Evolutionary conservation across 1,140 invertebrate genomes (phyloP), one percentile per base, ranked within the genome.

Genomic region (Drosophila grimshawi): DNA sequence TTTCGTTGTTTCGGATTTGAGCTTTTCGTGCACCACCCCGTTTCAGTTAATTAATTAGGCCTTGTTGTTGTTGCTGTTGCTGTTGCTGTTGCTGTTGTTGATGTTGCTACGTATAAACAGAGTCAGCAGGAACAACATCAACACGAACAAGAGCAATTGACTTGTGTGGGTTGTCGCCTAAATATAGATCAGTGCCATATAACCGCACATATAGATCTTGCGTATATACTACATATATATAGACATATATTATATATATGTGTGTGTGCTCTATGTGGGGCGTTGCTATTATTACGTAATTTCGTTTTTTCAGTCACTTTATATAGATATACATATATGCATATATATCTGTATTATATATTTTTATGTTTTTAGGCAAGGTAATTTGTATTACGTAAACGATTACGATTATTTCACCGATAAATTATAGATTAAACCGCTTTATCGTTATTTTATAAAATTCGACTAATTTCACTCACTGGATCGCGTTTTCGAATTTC

Each of bases 131-230:
- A 6, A 27, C 35, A 60, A 53, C 41, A 62, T 52, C 64, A 57
- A 32, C 55, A 52, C 45, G 35, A 68, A 60, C 11, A 52, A 68
- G 76, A 86, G 79, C 82, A 86, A 86, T 80, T 83, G 83, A 88
- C 63, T 78, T 88, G 83, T 89, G 83, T 88, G 83, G 83, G 80
- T 85, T 89, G 83, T 83, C 80, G 73, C 77, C 85, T 88, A 88
- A 88, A 89, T 88, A 85, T 88, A 88, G 85, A 89, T 83, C 83
- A 78, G 71, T 73, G 80, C 69, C 62, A 71, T 71, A 76, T 55
- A 75, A 64, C 32, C 66, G 45, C 32, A 52, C 11, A 53, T 63
- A 68, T 64, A 29, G 48, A 30, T 63, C 66, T 70, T 75, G 72
- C 66, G 66, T 75, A 60, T 61, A 39, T 52, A 62, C 3, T 43